These are phyloP conservation scores for Drosophila villosipedis DNA, from an alignment of 2,888 invertebrate species.

Conservation along the genomic window DNA sequence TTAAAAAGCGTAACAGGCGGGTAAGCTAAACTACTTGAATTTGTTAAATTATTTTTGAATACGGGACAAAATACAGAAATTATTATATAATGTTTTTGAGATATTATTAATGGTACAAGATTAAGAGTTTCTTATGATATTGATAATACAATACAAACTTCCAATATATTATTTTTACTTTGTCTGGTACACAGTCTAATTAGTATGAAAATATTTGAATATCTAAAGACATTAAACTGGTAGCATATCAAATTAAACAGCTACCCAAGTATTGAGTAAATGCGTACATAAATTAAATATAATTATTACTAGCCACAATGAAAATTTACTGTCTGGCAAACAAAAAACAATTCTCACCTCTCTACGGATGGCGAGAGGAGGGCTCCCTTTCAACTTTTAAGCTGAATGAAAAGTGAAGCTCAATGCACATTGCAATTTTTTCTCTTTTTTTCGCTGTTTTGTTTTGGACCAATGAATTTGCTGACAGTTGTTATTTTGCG, in stretches of 20 bases:
- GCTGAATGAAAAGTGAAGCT: constrained; percentile 78
- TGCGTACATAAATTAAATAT: constrained; percentile 23
- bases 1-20: constrained; percentile 1
- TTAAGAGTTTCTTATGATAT: neutral
- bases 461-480: constrained; percentile 73
- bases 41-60: neutral
- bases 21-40: neutral
- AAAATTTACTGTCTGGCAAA: constrained; percentile 7
- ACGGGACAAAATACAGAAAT: neutral
- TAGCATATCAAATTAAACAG: neutral
- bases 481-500: constrained; percentile 73
- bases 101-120: neutral
- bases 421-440: constrained; percentile 48
- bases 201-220: neutral
- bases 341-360: constrained; percentile 36
- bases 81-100: neutral
- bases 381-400: constrained; percentile 38
- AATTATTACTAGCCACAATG: constrained; percentile 19
- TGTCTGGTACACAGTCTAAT: neutral
- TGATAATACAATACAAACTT: neutral
- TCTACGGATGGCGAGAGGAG: neutral
- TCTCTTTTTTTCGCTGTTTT: constrained; percentile 17
- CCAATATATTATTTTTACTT: neutral
- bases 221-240: neutral
- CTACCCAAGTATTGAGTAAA: neutral